A percentile compares a stretch with the other conserved stretches of the same genome.
phyloP scores from a whole-genome alignment of 2,888 invertebrate species.

The Sceliomorpha sp. region DNA sequence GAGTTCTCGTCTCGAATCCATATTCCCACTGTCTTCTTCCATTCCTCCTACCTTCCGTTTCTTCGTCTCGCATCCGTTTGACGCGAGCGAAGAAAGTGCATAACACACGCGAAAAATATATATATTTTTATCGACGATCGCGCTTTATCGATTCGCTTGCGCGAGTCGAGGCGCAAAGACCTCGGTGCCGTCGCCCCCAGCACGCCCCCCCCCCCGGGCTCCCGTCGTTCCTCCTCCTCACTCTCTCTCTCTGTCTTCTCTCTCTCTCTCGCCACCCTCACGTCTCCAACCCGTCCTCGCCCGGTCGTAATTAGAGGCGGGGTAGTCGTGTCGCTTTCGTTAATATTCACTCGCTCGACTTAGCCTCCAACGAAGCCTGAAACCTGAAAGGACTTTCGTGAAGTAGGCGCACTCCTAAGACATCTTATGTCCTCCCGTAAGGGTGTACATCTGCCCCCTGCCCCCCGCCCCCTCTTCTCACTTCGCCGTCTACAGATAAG shows the following conservation, averaged over 20 bases:
- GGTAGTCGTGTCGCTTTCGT: conserved; percentile 52
- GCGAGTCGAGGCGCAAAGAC: conserved; percentile 61
- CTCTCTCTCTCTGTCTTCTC: conserved; percentile 16
- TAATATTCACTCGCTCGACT: conserved; percentile 60
- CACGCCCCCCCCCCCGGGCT: conserved; percentile 15
- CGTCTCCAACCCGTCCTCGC: conserved; percentile 18
- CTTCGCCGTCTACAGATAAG: conserved; percentile 5
- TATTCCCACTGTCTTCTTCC: conserved; percentile 25
- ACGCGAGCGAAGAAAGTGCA: conserved; percentile 24
- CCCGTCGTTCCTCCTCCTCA: conserved; percentile 10
- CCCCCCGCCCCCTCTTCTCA: neutral
- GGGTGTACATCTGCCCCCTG: conserved; percentile 16
- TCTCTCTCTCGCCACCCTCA: conserved; percentile 3
- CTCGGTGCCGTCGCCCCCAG: conserved; percentile 13
- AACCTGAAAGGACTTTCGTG: conserved; percentile 33
- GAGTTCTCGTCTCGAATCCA: neutral
- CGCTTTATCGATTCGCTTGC: conserved; percentile 62
- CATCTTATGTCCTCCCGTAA: conserved; percentile 27
- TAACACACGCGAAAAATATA: conserved; percentile 50
- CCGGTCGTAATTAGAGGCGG: conserved; percentile 57
- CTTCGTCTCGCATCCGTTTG: conserved; percentile 25
- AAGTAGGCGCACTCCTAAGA: conserved; percentile 20
- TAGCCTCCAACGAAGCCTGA: conserved; percentile 34
- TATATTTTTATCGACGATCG: conserved; percentile 64
- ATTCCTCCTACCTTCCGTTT: conserved; percentile 27